phyloP scores from a whole-genome alignment of 2,113 vertebrate genomes.

The Hiodon tergisus region DNA sequence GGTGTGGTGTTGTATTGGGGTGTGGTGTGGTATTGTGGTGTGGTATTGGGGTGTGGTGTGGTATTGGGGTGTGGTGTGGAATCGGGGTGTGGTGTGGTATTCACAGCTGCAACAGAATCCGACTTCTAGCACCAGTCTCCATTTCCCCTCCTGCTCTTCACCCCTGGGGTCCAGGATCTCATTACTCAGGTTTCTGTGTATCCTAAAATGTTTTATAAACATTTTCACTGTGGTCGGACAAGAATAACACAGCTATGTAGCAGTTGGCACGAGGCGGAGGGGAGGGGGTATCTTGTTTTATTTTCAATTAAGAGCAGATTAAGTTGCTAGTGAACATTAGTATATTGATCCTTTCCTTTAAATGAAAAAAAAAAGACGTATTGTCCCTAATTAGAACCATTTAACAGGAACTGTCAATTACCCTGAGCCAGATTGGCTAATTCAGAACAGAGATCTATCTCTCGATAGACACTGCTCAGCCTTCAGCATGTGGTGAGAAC shows the following conservation, averaged over 20 bases:
- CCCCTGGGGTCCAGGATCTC: neutral
- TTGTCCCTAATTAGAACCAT: conserved; percentile 82
- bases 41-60: too few relatives aligned
- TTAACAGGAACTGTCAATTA: conserved; percentile 82
- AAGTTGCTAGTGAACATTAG: conserved; percentile 81
- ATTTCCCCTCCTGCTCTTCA: neutral
- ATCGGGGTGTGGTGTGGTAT: neutral
- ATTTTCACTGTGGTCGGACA: conserved; percentile 18
- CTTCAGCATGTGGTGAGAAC: conserved; percentile 47
- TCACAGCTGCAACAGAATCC: neutral
- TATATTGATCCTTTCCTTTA: conserved; percentile 80
- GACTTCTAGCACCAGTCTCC: neutral
- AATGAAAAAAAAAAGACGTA: conserved; percentile 76
- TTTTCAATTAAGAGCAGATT: conserved; percentile 56
- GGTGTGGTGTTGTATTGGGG: too few relatives aligned
- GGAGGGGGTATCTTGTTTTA: conserved; percentile 19
- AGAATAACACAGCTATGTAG: conserved; percentile 17
- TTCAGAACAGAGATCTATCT: conserved; percentile 72
- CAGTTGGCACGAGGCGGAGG: neutral
- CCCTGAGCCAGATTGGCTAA: conserved; percentile 77
- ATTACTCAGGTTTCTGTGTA: conserved; percentile 12
- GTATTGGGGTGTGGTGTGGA: neutral
- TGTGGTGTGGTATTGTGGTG: too few relatives aligned
- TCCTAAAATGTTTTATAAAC: conserved; percentile 10
- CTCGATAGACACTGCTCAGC: conserved; percentile 76